Evolutionary conservation across 2,797 vertebrate species (phyloP).

Genomic region (Zenarchopterus dispar): DNA sequence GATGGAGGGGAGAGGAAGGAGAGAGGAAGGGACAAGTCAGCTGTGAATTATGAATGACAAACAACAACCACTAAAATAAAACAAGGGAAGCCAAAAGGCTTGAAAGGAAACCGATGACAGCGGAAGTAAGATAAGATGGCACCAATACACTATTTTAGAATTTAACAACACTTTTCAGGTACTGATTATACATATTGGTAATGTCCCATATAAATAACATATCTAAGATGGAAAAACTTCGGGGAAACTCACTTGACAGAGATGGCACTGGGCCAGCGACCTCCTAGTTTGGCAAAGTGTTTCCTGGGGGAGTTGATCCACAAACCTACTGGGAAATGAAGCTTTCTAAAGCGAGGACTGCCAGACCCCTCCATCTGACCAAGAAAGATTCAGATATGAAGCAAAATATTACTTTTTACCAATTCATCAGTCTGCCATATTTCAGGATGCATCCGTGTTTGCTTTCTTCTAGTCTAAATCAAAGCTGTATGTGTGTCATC

Average conservation of each 20-base stretch:
- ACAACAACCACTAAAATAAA: conserved; percentile 71
- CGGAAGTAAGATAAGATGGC: conserved; percentile 60
- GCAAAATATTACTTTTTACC: conserved; percentile 3
- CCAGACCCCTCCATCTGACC: conserved; percentile 91
- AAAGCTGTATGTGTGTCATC: conserved; percentile 34
- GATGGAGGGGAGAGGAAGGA: conserved; percentile 65
- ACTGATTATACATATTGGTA: conserved; percentile 10
- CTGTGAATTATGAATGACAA: conserved; percentile 76
- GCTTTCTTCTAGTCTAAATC: conserved; percentile 13
- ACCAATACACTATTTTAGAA: conserved; percentile 30
- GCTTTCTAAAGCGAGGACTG: conserved; percentile 92
- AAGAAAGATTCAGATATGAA: conserved; percentile 23
- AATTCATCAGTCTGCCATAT: not conserved
- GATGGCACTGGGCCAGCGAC: conserved; percentile 92
- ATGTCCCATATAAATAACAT: conserved; percentile 2
- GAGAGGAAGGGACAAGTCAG: conserved; percentile 73
- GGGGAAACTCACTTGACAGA: conserved; percentile 89
- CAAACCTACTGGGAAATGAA: conserved; percentile 93
- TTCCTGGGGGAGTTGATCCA: conserved; percentile 96
- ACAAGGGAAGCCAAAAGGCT: conserved; percentile 40
- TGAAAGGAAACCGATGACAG: conserved; percentile 49
- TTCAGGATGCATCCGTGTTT: conserved; percentile 12
- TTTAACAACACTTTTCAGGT: conserved; percentile 33
- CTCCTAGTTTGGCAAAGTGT: conserved; percentile 91
- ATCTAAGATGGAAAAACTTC: conserved; percentile 16